Evolutionary conservation across 2,113 vertebrate species (phyloP), one percentile per base, ranked within the genome.

Genomic region (Illadopsis cleaveri): DNA sequence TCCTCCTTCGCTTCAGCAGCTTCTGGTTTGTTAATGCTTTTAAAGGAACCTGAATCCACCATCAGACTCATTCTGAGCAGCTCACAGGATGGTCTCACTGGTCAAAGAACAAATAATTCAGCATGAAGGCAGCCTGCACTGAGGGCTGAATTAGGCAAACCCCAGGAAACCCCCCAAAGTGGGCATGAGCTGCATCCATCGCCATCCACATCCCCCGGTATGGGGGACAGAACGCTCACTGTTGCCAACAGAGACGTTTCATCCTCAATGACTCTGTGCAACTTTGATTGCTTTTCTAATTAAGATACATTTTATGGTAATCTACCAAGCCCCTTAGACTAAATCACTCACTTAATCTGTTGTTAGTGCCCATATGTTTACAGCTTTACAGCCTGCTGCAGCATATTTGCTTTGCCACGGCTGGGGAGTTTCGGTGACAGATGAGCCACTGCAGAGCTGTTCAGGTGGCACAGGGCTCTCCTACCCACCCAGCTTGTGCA

Each of bases 301-400:
- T 96, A 97, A 96, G 94, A 96, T 62, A 81, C 79, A 94, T 94
- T 93, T 96, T 93, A 94, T 79, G 82, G 92, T 97, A 96, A 97
- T 97, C 95, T 90, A 94, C 93, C 93, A 73, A 93, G 47, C 51
- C 75, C 92, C 86, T 94, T 73, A 76, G 83, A 92, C 81, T 92
- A 96, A 97, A 96, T 96, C 95, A 96, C 81, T 96, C 96, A 90
- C 69, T 91, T 95, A 95, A 97, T 97, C 94, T 96, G 90, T 87
- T 96, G 96, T 93, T 96, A 94, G 83, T 90, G 95, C 87, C 96
- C 96, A 97, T 97, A 97, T 97, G 96, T 92, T 96, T 94, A 93
- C 90, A 94, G 90, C 89, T 94, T 94, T 68, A 38, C 81, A 93
- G 94, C 61, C 84, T 86, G 87, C 92, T 94, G 95, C 86, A 94